Base-by-base conservation (phyloP, 2,888 invertebrate species). In the Merodon equestris region DNA sequence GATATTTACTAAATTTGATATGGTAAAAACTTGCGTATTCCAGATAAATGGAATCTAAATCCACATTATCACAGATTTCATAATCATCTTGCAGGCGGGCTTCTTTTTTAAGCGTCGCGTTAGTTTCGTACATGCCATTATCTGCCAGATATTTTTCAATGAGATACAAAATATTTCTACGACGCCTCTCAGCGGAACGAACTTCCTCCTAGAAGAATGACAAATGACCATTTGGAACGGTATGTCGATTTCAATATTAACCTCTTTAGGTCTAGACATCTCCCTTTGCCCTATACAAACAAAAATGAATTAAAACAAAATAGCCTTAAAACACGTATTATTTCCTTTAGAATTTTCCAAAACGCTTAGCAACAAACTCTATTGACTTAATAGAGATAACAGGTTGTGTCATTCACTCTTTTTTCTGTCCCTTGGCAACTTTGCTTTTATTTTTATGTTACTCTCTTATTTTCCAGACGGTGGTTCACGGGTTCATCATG, bases 21-120 rank as follows among this genome's bases (percentile, higher is more conserved):
- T 93, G 92, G 87, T 95, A 96, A 88, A 95, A 97, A 81, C 94
- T 94, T 85, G 94, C 94, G 88, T 95, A 98, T 84, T 97, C 97
- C 90, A 96, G 93, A 70, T 97, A 89, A 82, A 98, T 94, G 45
- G 94, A 94, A 81, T 95, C 95, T 85, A 98, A 89, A 87, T 97
- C 97, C 68, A 98, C 92, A 85, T 98, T 98, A 85, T 98, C 98
- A 88, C 97, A 98, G 40, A 97, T 91, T 84, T 92, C 91, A 85
- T 92, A 93, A 5, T 91, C 91, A 0, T 93, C 90, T n/a, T 85
- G 83, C 9, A 97, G 89, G 45, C 92, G 92, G 0, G 96, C 95
- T 88, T 97, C 97, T 15, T 90, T 89, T 19, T 90, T 90, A 71
- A 97, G 90, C 9, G 90, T 86, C 58, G 93, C 92, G 0, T 93